Evolutionary conservation across 2,113 vertebrate genomes (phyloP), one percentile per base, ranked within the genome.

Genomic region (Psittacara wagleri): DNA sequence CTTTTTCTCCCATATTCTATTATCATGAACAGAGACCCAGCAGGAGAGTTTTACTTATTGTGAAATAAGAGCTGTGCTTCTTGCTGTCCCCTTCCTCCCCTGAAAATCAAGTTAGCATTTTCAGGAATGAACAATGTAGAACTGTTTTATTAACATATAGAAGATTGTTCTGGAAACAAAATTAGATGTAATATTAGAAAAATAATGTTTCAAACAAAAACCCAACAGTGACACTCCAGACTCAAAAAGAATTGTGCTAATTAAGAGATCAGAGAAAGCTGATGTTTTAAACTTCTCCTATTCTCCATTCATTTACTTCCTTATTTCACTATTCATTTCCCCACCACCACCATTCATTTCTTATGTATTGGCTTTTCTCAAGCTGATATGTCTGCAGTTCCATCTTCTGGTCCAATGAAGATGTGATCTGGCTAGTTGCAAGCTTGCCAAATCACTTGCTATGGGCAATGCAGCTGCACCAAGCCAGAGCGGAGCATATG

Each of bases 21-120:
- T 92, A 73, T 93, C 76, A 76, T 91, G 80, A 94, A 54, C 74
- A 92, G 81, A 79, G 43, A 73, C 48, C 63, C 80, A 85, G 22
- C 3, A 13, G 70, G 61, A 77, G 46, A 67, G 6, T 83, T 90
- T 88, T 77, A 48, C 27, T 73, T 83, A 81, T 69, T 84, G 54
- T 95, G 80, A 66, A 95, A 67, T 81, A 49, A 67, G 62, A 86
- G 46, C 85, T 92, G 39, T 69, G 43, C 29, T 85, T 80, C 61
- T 89, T 69, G 28, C 55, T 64, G 52, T 76, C 57, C 80, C 37
- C 28, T 79, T 95, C 43, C 11, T 87, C 94, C 62, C 1, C 31
- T 79, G 79, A 86, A 94, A 96, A 54, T 62, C 9, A 63, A 55
- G 52, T 57, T 67, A 72, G 24, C 41, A n/a, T 94, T 88, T 95